Base-by-base conservation (phyloP, 2,888 invertebrate genomes). In the Scaptomyza tumidula region DNA sequence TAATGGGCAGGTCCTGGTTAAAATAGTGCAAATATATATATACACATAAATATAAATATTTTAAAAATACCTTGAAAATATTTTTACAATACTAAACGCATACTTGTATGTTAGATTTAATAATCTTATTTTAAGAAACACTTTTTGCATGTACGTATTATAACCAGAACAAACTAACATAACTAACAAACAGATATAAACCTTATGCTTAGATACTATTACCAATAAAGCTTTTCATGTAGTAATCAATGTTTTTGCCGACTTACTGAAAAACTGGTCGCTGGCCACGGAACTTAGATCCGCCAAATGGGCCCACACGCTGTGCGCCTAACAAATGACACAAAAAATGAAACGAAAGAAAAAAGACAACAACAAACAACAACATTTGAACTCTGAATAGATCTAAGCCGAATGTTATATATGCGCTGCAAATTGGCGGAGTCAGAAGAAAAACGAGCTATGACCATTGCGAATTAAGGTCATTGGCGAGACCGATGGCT, bases 1-100 rank as follows among this genome's bases (percentile, higher is more conserved):
- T 43, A 71, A 73, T 75, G 83, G 86, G 88, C 83, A 83, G 86
- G 77, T 83, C 86, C 83, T 83, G 86, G 83, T 80, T 83, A n/a
- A 86, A 87, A 88, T 69, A 83, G 83, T 88, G 78, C 88, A 83
- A 83, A 83, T 86, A 77, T 86, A 78, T 41, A 16, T 41, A 41
- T 39, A 19, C n/a, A n/a, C n/a, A n/a, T 0, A 2, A 13, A 13
- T n/a, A 41, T 62, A 73, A 16, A 78, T 57, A 75, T 71, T 65
- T 41, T 58, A 45, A 64, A 57, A 46, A 78, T 57, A 75, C 75
- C 68, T 41, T 58, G 48, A 64, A 57, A 46, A 78, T 72, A 64
- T 73, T 56, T 79, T 72, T 70, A 78, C 61, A 69, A 62, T 48
- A 58, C 59, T 64, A 48, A 49, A 10, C 16, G 29, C 41, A 48